Evolutionary conservation across 2,113 vertebrate genomes (phyloP), one percentile per base, ranked within the genome.

Genomic region (Sorex fumeus): DNA sequence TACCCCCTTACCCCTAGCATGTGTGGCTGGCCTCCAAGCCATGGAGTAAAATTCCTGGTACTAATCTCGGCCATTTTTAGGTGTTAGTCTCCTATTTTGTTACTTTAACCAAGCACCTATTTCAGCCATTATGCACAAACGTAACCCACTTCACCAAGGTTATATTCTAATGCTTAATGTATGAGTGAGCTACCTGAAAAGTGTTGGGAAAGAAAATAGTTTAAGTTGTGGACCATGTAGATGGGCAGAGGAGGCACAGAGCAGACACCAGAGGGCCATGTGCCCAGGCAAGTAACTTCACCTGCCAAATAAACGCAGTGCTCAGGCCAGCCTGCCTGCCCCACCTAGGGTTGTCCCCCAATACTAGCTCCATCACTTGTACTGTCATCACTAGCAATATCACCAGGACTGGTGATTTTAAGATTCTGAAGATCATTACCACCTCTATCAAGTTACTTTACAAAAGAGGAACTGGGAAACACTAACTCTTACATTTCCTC

Each of bases 331-430:
- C 53, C 66, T 70, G 6, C 43, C n/a, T 69, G 23, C 8, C 30
- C 69, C 87, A 60, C n/a, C 70, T n/a, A 50, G 10, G 23, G 62
- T 1, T 71, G 76, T 34, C 27, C 47, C 36, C 36, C 23, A 40
- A 27, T 34, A 70, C 62, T 50, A 50, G 12, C 27, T 50, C 64
- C 62, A 62, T 30, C 36, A 81, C 60, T 66, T 34, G 12, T 66
- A 79, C 18, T 28, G 47, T 86, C 53, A 62, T 32, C 6, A 83
- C 71, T 57, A 60, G 72, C 19, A 60, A 76, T 16, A 23, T 71
- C 60, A 36, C 30, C 43, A 74, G 77, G 27, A 70, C 2, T 86
- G 50, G 4, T 64, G 32, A 83, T 88, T 91, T 36, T 86, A 95
- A 69, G 18, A 67, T 21, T 77, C 30, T 66, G 53, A 60, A 21